These are phyloP conservation scores for Mirza zaza DNA, from an alignment of 2,113 vertebrate species.

Conservation along the genomic window DNA sequence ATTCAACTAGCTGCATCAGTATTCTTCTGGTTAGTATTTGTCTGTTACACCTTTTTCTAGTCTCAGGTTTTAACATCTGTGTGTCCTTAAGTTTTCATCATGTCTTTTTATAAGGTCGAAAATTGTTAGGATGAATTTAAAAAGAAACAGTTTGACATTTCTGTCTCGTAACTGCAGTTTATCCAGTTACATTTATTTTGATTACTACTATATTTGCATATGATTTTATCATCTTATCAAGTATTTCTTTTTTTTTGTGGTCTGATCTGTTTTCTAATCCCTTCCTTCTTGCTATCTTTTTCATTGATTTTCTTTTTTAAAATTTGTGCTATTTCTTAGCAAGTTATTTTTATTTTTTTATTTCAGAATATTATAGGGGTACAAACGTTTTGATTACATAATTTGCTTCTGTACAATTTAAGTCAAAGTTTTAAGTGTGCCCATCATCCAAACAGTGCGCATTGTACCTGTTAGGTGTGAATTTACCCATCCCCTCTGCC, in stretches of 20 bases:
- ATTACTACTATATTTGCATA: neutral
- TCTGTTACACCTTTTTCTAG: neutral
- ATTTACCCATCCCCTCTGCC: too few relatives aligned
- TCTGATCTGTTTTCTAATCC: neutral
- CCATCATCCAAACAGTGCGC: too few relatives aligned
- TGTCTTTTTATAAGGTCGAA: neutral
- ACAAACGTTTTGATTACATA: too few relatives aligned
- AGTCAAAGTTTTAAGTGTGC: too few relatives aligned
- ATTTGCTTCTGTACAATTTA: too few relatives aligned
- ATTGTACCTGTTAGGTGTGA: too few relatives aligned
- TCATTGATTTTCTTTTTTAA: neutral
- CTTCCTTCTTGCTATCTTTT: neutral
- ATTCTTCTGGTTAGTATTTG: neutral
- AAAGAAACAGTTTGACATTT: neutral
- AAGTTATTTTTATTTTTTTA: too few relatives aligned
- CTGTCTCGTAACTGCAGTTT: neutral
- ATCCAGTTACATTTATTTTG: neutral
- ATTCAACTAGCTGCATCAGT: neutral
- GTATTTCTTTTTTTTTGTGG: neutral
- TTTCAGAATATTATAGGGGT: too few relatives aligned
- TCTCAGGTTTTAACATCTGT: neutral
- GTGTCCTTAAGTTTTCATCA: neutral
- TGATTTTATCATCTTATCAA: neutral
- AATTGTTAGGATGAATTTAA: neutral
- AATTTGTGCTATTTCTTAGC: too few relatives aligned